Percentiles rank a stretch among this genome's conserved stretches.
phyloP scores from a whole-genome alignment of 2,797 vertebrate species.

The Danio albolineatus region DNA sequence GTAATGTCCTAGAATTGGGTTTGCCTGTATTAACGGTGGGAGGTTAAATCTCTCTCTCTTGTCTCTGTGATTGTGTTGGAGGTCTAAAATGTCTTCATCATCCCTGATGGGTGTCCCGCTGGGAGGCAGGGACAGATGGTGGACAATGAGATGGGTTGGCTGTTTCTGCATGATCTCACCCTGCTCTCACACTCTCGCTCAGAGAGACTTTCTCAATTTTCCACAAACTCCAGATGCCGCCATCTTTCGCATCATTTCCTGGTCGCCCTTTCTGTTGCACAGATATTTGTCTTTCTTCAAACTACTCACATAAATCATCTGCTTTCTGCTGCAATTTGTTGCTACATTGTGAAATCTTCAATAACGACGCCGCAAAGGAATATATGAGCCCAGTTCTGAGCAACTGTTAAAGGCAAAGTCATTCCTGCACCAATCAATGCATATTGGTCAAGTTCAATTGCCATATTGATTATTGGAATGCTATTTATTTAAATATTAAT shows the following conservation, averaged over 20 bases:
- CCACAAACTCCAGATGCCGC: slow-evolving; percentile 40
- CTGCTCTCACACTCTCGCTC: slow-evolving; percentile 52
- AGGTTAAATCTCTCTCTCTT: slow-evolving; percentile 42
- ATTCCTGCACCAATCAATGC: not conserved
- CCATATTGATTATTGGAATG: too few relatives aligned
- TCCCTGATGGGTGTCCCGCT: slow-evolving; percentile 64
- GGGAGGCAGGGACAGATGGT: slow-evolving; percentile 69
- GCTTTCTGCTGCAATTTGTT: not conserved
- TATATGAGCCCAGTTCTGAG: not conserved
- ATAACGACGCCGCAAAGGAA: not conserved
- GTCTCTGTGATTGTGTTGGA: slow-evolving; percentile 60
- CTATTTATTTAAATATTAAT: too few relatives aligned
- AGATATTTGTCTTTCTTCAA: slow-evolving; percentile 25
- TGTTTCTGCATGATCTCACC: slow-evolving; percentile 43
- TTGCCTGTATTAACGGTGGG: slow-evolving; percentile 40
- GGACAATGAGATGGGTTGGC: slow-evolving; percentile 61
- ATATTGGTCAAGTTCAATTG: not conserved
- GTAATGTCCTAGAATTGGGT: slow-evolving; percentile 38
- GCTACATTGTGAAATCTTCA: not conserved
- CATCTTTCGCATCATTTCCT: slow-evolving; percentile 30
- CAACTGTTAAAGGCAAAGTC: not conserved
- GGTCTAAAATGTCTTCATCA: slow-evolving; percentile 70
- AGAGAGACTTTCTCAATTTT: slow-evolving; percentile 58
- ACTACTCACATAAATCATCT: not conserved
- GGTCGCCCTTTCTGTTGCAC: slow-evolving; percentile 3